A percentile compares a stretch with the other conserved stretches of the same genome.
These are phyloP conservation scores for Tetragonula carbonaria DNA, from an alignment of 2,888 invertebrate genomes.

Conservation along the genomic window DNA sequence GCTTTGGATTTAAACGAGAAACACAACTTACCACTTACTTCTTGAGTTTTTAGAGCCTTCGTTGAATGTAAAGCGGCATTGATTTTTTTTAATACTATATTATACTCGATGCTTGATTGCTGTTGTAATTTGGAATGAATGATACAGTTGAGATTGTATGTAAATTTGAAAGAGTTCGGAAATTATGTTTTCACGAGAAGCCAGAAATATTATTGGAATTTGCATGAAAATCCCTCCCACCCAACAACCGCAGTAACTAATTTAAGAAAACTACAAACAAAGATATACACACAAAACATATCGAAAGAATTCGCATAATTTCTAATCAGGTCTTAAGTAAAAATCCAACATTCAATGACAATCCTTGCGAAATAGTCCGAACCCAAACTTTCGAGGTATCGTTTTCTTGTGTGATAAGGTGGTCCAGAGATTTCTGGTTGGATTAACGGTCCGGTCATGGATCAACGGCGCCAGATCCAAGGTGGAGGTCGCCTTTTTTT, in stretches of 20 bases:
- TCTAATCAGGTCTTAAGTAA: no score
- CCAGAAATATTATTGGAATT: no score
- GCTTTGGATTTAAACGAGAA: slow-evolving; percentile 28
- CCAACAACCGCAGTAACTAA: not conserved
- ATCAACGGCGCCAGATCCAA: slow-evolving; percentile 52
- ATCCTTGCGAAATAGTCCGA: not conserved
- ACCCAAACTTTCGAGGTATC: no score
- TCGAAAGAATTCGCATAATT: no score
- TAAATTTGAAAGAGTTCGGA: not conserved
- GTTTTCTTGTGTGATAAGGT: not conserved
- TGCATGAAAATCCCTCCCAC: not conserved
- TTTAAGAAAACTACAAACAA: not conserved
- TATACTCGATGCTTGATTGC: not conserved
- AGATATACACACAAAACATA: not conserved
- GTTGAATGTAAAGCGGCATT: slow-evolving; percentile 1
- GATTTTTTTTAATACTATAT: not conserved
- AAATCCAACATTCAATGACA: not conserved
- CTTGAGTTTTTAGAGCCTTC: slow-evolving; percentile 46
- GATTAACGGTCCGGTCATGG: slow-evolving; percentile 54
- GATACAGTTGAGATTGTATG: not conserved
- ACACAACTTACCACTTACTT: slow-evolving; percentile 30
- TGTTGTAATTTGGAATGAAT: not conserved
- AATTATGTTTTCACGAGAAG: not conserved
- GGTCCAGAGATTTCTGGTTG: slow-evolving; percentile 29
- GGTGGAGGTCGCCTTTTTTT: slow-evolving; percentile 60